phyloP scores from a whole-genome alignment of 2,888 invertebrate species.

The Pyralis farinalis region DNA sequence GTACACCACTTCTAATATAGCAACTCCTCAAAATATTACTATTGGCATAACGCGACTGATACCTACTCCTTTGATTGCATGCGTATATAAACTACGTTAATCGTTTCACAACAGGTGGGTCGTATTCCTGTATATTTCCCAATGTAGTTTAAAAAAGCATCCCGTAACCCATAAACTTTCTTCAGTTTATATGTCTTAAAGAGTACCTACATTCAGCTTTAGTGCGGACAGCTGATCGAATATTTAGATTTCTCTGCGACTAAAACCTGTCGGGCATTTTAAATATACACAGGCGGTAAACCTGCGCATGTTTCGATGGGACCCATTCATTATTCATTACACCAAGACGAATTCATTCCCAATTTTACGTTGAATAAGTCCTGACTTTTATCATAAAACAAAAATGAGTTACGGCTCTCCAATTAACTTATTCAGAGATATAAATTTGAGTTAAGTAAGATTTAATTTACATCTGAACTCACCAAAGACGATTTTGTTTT shows the following conservation, averaged over 20 bases:
- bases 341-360: slow-evolving; percentile 9
- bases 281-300: slow-evolving; percentile 1
- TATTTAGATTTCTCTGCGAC: slow-evolving; percentile 19
- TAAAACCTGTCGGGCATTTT: slow-evolving; percentile 13
- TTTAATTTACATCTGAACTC: slow-evolving; percentile 4
- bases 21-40: too few species aligned
- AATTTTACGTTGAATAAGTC: slow-evolving; percentile 12
- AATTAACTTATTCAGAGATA: slow-evolving; percentile 1
- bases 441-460: slow-evolving; percentile 1
- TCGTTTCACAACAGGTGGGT: too few species aligned
- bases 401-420: slow-evolving; percentile 2
- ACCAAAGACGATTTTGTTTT: not conserved
- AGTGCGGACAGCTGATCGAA: slow-evolving; percentile 7
- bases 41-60: too few species aligned
- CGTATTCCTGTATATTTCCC: too few species aligned
- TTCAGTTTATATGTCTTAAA: not conserved
- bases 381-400: slow-evolving; percentile 4
- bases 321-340: slow-evolving; percentile 16
- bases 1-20: too few species aligned
- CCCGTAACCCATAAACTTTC: not conserved
- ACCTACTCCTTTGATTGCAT: too few species aligned
- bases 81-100: too few species aligned
- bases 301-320: slow-evolving; percentile 12
- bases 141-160: too few species aligned
- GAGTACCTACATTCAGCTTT: not conserved